Evolutionary conservation across 2,113 vertebrate species (phyloP).

Genomic region (Budorcas taxicolor): DNA sequence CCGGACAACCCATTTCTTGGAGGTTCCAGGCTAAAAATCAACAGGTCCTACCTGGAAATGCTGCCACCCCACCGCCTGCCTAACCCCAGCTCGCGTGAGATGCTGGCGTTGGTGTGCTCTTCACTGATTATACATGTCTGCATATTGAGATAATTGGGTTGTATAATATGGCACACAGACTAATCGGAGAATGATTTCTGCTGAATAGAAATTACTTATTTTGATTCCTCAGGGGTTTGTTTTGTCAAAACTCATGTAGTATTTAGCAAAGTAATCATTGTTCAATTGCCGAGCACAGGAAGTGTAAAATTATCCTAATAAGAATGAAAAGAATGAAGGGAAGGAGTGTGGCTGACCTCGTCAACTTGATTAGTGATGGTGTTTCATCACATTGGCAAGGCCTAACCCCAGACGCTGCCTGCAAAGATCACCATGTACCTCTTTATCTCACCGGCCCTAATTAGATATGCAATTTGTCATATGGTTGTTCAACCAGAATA

Average conservation of each 20-base stretch:
- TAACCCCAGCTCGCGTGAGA: background rate
- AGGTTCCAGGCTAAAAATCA: background rate
- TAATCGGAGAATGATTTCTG: slow-evolving; percentile 78
- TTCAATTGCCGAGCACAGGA: slow-evolving; percentile 77
- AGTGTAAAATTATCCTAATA: slow-evolving; percentile 81
- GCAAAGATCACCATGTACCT: slow-evolving; percentile 51
- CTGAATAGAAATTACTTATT: slow-evolving; percentile 81
- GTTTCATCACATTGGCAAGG: slow-evolving; percentile 69
- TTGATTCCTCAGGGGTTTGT: slow-evolving; percentile 79
- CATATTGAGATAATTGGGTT: slow-evolving; percentile 78
- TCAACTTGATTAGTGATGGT: slow-evolving; percentile 79
- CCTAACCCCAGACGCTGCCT: slow-evolving; percentile 67
- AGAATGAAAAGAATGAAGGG: slow-evolving; percentile 72
- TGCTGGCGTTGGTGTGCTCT: background rate
- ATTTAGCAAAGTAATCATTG: slow-evolving; percentile 83
- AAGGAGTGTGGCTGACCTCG: slow-evolving; percentile 72
- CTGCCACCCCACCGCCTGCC: background rate
- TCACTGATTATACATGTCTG: slow-evolving; percentile 78
- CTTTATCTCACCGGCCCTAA: slow-evolving; percentile 74
- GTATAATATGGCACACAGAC: slow-evolving; percentile 72
- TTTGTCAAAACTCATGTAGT: slow-evolving; percentile 83
- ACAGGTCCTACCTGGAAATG: background rate
- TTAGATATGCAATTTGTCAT: slow-evolving; percentile 71
- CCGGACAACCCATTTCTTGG: background rate
- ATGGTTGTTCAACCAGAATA: slow-evolving; percentile 49